These are phyloP conservation scores for Acrocephalus kingi DNA, from an alignment of 2,113 vertebrate species.

Conservation along the genomic window DNA sequence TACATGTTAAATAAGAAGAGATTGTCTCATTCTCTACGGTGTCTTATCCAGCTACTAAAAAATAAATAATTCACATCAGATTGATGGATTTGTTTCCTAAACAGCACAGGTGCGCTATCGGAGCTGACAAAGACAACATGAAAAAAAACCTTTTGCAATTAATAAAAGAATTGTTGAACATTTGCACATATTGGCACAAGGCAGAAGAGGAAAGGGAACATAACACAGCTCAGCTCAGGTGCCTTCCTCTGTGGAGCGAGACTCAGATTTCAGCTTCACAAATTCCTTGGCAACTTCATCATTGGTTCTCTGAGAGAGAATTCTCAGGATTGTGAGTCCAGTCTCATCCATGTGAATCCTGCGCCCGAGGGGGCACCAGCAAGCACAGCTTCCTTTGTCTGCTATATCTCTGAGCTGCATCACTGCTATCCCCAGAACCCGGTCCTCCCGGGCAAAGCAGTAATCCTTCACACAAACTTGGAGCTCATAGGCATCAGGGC, in stretches of 20 bases:
- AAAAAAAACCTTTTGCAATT: slow-evolving; percentile 35
- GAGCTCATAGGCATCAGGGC: slow-evolving; percentile 93
- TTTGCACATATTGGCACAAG: slow-evolving; percentile 62
- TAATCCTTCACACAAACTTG: slow-evolving; percentile 97
- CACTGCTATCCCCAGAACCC: slow-evolving; percentile 88
- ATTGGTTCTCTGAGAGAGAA: slow-evolving; percentile 96
- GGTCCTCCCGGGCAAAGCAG: slow-evolving; percentile 96
- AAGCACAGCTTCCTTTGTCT: slow-evolving; percentile 90
- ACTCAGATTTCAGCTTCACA: slow-evolving; percentile 94
- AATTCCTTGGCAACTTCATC: slow-evolving; percentile 98
- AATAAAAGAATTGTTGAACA: slow-evolving; percentile 46
- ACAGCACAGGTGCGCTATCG: slow-evolving; percentile 31
- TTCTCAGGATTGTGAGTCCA: slow-evolving; percentile 91
- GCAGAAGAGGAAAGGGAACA: neutral
- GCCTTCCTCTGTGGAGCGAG: slow-evolving; percentile 90
- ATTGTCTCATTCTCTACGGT: slow-evolving; percentile 46
- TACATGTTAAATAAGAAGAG: slow-evolving; percentile 58
- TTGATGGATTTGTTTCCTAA: slow-evolving; percentile 53
- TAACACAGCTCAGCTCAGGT: slow-evolving; percentile 75
- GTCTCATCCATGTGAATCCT: slow-evolving; percentile 95
- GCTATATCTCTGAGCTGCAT: slow-evolving; percentile 89
- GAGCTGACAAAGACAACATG: slow-evolving; percentile 51
- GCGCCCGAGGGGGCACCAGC: slow-evolving; percentile 92
- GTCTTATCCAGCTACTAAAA: slow-evolving; percentile 61
- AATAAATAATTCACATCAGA: slow-evolving; percentile 61